Percentiles rank a stretch among this genome's conserved stretches.
phyloP scores from a whole-genome alignment of 2,113 vertebrate species.

The Holacanthus passer region DNA sequence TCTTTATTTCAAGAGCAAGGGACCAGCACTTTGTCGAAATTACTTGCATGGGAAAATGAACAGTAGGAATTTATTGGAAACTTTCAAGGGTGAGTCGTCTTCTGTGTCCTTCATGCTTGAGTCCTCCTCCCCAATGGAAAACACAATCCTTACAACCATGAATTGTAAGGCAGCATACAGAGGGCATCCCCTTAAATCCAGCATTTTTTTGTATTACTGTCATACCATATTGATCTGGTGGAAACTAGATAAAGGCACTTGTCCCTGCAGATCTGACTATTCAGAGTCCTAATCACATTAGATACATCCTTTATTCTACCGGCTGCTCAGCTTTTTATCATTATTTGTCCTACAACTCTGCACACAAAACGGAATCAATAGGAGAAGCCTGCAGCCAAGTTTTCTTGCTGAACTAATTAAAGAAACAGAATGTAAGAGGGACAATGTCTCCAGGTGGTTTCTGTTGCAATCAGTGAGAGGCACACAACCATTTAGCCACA shows the following conservation, averaged over 20 bases:
- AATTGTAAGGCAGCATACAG: slow-evolving; percentile 5
- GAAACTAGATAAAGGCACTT: slow-evolving; percentile 43
- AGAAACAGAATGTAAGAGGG: slow-evolving; percentile 55
- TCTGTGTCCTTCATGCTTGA: slow-evolving; percentile 50
- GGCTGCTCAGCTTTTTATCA: slow-evolving; percentile 60
- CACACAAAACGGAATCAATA: slow-evolving; percentile 66
- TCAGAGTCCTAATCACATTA: slow-evolving; percentile 50
- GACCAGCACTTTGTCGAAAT: slow-evolving; percentile 55
- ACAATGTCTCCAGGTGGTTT: slow-evolving; percentile 56
- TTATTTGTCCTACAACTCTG: slow-evolving; percentile 64
- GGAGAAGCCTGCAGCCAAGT: slow-evolving; percentile 62
- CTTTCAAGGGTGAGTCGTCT: slow-evolving; percentile 44
- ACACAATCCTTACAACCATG: background rate
- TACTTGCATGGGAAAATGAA: slow-evolving; percentile 58
- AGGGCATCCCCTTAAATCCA: slow-evolving; percentile 35
- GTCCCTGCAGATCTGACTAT: slow-evolving; percentile 35
- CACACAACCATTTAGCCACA: slow-evolving; percentile 44
- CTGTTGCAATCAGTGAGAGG: slow-evolving; percentile 58
- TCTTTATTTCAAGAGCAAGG: slow-evolving; percentile 65
- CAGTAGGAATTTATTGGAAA: slow-evolving; percentile 29
- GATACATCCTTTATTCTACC: slow-evolving; percentile 43
- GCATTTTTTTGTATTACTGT: slow-evolving; percentile 32
- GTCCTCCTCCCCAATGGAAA: slow-evolving; percentile 1
- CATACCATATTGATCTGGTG: slow-evolving; percentile 37
- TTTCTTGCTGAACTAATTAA: slow-evolving; percentile 76